Conservation (phyloP, 2,113 vertebrate species). For the Spilogale gracilis region DNA sequence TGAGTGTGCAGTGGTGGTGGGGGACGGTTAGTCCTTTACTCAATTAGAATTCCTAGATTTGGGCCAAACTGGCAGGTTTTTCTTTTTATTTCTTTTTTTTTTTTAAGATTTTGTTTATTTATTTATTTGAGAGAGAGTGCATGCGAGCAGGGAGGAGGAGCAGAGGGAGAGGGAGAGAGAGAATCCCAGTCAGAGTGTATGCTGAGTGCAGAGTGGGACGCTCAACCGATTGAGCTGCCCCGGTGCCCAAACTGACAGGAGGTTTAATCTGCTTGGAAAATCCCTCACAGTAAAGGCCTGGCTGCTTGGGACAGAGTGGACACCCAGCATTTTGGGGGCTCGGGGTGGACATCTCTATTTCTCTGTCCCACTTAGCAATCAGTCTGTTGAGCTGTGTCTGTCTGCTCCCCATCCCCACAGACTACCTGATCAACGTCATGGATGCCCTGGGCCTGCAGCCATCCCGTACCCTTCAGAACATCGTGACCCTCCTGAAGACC, state of each 20-base stretch:
- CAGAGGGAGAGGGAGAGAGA: background rate
- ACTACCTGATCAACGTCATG: constrained; percentile 98
- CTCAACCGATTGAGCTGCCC: background rate
- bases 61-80: background rate
- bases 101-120: background rate
- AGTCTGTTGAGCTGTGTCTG: background rate
- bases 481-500: constrained; percentile 91
- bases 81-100: background rate
- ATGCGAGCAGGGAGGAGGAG: background rate
- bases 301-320: background rate
- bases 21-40: background rate
- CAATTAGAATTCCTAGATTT: background rate
- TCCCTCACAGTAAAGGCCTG: background rate
- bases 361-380: fast-evolving
- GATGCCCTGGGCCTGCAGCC: constrained; percentile 97
- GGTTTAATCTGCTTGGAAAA: background rate
- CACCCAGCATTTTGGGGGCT: background rate
- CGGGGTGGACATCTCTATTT: background rate
- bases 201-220: background rate
- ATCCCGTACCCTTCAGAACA: constrained; percentile 91
- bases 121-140: background rate
- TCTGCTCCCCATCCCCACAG: constrained; percentile 81
- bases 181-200: background rate
- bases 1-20: background rate
- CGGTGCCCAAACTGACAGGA: background rate